These are phyloP conservation scores for Clistopyga incitator DNA, from an alignment of 2,888 invertebrate species.

Conservation along the genomic window DNA sequence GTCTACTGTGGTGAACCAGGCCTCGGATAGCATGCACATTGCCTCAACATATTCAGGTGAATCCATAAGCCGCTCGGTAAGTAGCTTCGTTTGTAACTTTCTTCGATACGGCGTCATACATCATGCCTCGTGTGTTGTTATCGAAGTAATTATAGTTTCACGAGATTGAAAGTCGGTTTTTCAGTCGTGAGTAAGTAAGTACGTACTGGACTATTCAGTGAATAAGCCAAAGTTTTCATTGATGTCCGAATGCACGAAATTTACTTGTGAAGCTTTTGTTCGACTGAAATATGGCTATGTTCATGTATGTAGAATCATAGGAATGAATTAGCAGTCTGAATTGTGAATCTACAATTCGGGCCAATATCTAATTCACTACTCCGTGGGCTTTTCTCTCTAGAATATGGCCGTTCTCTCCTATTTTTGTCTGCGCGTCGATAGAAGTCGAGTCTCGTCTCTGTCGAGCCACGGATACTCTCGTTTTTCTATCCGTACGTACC, in stretches of 20 bases:
- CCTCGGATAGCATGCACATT: not conserved
- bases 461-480: constrained; percentile 15
- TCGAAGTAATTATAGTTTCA: not conserved
- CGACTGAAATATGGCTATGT: no score
- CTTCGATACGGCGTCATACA: not conserved
- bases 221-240: no score
- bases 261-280: not conserved
- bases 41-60: not conserved
- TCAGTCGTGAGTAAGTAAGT: not conserved
- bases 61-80: not conserved
- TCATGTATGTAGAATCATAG: not conserved
- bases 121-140: not conserved
- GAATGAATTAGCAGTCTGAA: constrained; percentile 44
- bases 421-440: constrained; percentile 49
- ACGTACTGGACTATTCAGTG: not conserved
- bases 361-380: constrained; percentile 78
- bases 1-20: not conserved
- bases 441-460: constrained; percentile 44
- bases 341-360: constrained; percentile 75
- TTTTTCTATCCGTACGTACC: constrained; percentile 42
- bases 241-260: not conserved
- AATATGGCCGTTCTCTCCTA: constrained; percentile 62
- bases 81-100: constrained; percentile 4
- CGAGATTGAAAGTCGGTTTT: not conserved
- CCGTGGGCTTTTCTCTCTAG: constrained; percentile 64